Base-by-base conservation (phyloP, 2,888 invertebrate genomes). In the Agrochola lota region DNA sequence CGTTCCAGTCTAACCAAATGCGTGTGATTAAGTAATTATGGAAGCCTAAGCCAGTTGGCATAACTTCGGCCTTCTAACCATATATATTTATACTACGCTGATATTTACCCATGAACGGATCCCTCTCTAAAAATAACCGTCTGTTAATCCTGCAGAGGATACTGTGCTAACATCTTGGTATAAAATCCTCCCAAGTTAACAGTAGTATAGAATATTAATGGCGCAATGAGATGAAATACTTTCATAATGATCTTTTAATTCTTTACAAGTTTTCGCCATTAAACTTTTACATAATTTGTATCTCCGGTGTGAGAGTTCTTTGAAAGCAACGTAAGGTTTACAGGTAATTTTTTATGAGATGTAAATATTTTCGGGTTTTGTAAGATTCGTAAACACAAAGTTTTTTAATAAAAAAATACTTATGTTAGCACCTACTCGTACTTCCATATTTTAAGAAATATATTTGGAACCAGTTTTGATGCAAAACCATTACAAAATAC, bases 211-310 rank as follows among this genome's bases (percentile, higher is more conserved):
- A 52, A 23, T 52, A 52, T 52, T 52, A n/a, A n/a, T 55, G 7
- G 26, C 57, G 52, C 23, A 67, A 6, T 62, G 52, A 40, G 20
- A 15, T 59, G 15, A 71, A 73, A 20, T 70, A 67, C 20, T 67
- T 73, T 35, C 30, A 12, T 66, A 70, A 66, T 72, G 17, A 72
- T 49, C 23, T 17, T 55, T 63, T 43, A 70, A 77, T 60, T 70
- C 43, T 62, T 73, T 11, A 62, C 60, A 69, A 66, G 40, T 11
- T 77, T 72, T 64, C 1, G 8, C 15, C 30, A 69, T 69, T 43
- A 55, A 49, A 49, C n/a, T 60, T 64, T 30, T 70, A 59, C 17
- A 40, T 76, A 52, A 71, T 59, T 67, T 40, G 26, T 60, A 46
- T 20, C 20, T 2, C 15, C 11, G 12, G 26, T n/a, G 23, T 52